Evolutionary conservation across 2,888 invertebrate genomes (phyloP), one percentile per base, ranked within the genome.

Genomic region (Nasonia oneida): DNA sequence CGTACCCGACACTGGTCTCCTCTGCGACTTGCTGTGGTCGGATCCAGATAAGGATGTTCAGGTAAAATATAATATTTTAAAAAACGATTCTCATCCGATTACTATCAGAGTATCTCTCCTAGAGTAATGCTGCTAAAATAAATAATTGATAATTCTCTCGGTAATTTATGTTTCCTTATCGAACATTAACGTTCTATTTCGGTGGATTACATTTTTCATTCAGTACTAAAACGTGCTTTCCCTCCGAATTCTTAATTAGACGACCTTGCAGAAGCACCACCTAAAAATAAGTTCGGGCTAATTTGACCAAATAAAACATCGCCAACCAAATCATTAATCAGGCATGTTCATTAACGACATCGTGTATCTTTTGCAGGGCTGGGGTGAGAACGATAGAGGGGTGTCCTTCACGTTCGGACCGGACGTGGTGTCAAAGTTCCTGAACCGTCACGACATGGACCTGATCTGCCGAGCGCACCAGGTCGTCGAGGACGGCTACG

Each of bases 401-500:
- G 99, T 99, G 29, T 99, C 98, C 47, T 99, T 99, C 94, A 99
- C 99, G 23, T 99, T 99, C 93, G 99, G 99, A 71, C 98, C 98
- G 0, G 99, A 99, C 94, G 98, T 99, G 88, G 99, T 99, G 89
- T 97, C 97, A 93, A 99, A 98, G 94, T 98, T 98, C 94, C 95
- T 99, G 90, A 98, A 98, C 94, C 95, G 98, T 92, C 99, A 99
- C 94, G 99, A 99, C 93, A 95, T 99, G 93, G 99, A 99, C 94
- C 95, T 99, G 92, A 99, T 99, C 92, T 99, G 99, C 94, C 96
- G 99, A 91, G 99, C 99, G 85, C 99, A 99, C 95, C 92, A 97
- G 96, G 98, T 98, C 73, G 99, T 99, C 77, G 99, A 99, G 94
- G 99, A 99, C 94, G 99, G 99, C 2, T 99, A 99, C 93, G 99